phyloP scores from a whole-genome alignment of 2,113 vertebrate genomes.

The Artemisiospiza belli region DNA sequence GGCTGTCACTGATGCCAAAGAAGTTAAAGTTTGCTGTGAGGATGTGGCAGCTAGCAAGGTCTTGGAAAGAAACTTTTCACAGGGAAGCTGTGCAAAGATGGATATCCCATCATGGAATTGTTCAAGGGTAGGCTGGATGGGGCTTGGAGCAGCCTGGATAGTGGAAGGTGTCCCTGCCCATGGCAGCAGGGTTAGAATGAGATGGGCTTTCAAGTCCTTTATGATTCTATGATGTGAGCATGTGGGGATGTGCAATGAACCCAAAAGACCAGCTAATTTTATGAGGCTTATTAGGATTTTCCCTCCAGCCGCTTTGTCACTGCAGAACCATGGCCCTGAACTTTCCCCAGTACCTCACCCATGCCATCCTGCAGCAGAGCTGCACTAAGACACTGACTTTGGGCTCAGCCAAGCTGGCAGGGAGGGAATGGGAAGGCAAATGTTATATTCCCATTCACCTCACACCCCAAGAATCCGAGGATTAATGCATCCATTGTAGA shows the following conservation, averaged over 20 bases:
- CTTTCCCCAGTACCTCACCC: not conserved
- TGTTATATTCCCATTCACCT: conserved; percentile 3
- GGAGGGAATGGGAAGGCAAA: not conserved
- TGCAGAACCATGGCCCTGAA: not conserved
- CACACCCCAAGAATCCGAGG: conserved; percentile 18
- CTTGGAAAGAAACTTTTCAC: not conserved
- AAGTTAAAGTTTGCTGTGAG: not conserved
- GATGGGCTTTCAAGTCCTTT: not conserved
- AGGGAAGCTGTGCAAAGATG: not conserved
- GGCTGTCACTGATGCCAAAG: not conserved
- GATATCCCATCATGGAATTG: not conserved
- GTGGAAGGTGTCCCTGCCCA: not conserved
- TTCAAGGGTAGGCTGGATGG: accelerated
- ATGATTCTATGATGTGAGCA: not conserved
- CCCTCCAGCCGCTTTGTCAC: not conserved
- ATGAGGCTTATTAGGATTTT: not conserved
- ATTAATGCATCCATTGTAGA: conserved; percentile 39
- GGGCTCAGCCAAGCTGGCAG: not conserved
- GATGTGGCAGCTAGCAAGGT: too few relatives aligned
- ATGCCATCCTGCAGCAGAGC: not conserved
- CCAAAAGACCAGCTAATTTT: not conserved
- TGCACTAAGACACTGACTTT: not conserved
- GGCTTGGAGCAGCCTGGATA: not conserved
- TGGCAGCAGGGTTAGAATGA: not conserved
- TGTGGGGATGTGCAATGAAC: not conserved